Evolutionary conservation across 2,113 vertebrate genomes (phyloP).

Genomic region (Galemys pyrenaicus): DNA sequence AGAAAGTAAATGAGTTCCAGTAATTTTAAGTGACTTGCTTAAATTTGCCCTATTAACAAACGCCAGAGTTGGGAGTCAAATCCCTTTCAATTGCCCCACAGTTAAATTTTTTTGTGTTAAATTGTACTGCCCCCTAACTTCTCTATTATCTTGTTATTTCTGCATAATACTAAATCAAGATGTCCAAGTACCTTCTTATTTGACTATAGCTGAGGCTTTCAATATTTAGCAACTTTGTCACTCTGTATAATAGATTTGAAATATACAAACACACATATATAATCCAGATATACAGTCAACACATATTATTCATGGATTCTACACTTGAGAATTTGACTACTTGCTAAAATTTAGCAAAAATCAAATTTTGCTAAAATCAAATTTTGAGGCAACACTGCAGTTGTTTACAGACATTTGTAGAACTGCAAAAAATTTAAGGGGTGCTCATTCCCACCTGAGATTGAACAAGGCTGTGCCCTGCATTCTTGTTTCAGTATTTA

Average conservation of each 20-base stretch:
- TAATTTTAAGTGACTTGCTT: neutral
- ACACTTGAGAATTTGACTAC: neutral
- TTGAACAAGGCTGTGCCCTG: neutral
- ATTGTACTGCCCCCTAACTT: neutral
- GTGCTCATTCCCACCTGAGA: neutral
- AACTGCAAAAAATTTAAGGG: neutral
- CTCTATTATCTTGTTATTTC: neutral
- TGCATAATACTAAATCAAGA: too few relatives aligned
- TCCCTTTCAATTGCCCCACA: neutral
- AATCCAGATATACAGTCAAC: neutral
- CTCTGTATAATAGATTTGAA: neutral
- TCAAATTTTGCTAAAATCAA: neutral
- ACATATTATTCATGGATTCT: neutral
- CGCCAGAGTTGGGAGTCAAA: neutral
- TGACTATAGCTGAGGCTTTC: neutral
- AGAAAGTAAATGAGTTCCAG: neutral
- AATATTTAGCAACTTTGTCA: neutral
- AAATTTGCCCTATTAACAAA: neutral
- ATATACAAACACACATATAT: neutral
- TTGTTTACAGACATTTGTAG: neutral
- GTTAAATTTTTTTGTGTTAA: too few relatives aligned
- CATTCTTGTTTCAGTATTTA: neutral
- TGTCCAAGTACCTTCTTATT: neutral
- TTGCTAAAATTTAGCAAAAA: neutral
- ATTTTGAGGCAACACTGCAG: neutral